Evolutionary conservation across 2,113 vertebrate genomes (phyloP), one percentile per base, ranked within the genome.

Genomic region (Terrapene triunguis): DNA sequence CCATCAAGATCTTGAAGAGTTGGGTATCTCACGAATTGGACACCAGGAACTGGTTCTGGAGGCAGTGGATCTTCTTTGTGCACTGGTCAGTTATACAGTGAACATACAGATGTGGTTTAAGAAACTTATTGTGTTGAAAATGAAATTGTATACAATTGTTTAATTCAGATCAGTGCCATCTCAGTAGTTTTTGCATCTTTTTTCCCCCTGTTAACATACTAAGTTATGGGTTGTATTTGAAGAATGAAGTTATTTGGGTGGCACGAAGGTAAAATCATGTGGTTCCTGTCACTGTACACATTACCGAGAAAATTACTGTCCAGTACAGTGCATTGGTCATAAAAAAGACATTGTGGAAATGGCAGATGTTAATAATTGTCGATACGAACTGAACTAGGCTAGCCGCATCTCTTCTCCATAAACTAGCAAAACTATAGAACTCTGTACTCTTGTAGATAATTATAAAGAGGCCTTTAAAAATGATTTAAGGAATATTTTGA

Each of bases 31-130:
- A 6, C 98, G 99, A 11, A 99, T 99, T 2, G 99, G 99, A 93
- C 99, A 99, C 96, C 99, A 99, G 97, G 99, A 99, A 74, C 98
- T 99, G 69, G 99, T 99, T 93, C 96, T 99, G 95, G 99, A 99
- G 97, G 99, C 99, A 9, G 99, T 99, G 1, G 99, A 99, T 97
- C 98, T 99, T 84, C 99, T 99, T 24, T 99, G 99, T 83, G 99
- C 99, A 91, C 98, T 99, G 99, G 99, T 99, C 84, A 99, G 99
- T 99, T 90, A 85, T 42, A 5, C 2, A 54, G 24, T 81, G n/a
- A 94, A 93, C 1, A 78, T 3, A 7, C 0, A 1, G 7, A 48
- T 82, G 82, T 10, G 53, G 47, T 80, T 86, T 72, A 65, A 35
- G 32, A 65, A 65, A 35, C 10, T 59, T 89, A 2, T 53, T 1